These are phyloP conservation scores for Notamacropus eugenii DNA, from an alignment of 2,797 vertebrate species.

Conservation along the genomic window DNA sequence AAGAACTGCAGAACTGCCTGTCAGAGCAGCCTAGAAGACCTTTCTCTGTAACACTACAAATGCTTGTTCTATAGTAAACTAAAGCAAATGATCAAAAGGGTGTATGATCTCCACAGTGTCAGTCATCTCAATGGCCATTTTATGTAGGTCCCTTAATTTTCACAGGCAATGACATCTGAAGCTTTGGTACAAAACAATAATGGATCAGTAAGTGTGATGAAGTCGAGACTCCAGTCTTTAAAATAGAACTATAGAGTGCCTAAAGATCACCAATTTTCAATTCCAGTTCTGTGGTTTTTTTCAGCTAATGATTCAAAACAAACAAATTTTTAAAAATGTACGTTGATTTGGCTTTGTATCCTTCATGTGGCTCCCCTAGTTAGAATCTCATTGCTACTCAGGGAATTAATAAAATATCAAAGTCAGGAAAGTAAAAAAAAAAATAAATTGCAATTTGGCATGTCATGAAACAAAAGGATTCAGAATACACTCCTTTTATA, in stretches of 20 bases:
- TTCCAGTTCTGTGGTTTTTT: neutral
- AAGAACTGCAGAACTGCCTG: neutral
- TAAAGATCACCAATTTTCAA: constrained; percentile 37
- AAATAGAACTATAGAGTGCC: constrained; percentile 20
- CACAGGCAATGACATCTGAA: constrained; percentile 35
- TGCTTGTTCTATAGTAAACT: neutral
- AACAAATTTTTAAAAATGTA: constrained; percentile 26
- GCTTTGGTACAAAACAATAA: constrained; percentile 1
- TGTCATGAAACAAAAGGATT: constrained; percentile 65
- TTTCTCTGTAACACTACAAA: neutral
- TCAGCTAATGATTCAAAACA: constrained; percentile 5
- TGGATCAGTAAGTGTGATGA: constrained; percentile 31
- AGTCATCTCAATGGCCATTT: neutral
- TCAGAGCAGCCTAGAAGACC: neutral
- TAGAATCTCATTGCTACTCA: neutral
- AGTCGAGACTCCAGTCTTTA: constrained; percentile 38
- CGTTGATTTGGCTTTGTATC: neutral
- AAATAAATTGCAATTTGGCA: constrained; percentile 51
- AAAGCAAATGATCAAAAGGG: constrained; percentile 40
- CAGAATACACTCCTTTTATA: constrained; percentile 38
- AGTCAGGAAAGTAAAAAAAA: constrained; percentile 38
- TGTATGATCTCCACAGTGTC: neutral
- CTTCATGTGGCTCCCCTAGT: neutral
- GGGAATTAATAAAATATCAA: constrained; percentile 68
- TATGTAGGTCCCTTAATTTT: constrained; percentile 35